These are phyloP conservation scores for Parasteatoda tepidariorum DNA, from an alignment of 1,140 invertebrate species.

Conservation along the genomic window DNA sequence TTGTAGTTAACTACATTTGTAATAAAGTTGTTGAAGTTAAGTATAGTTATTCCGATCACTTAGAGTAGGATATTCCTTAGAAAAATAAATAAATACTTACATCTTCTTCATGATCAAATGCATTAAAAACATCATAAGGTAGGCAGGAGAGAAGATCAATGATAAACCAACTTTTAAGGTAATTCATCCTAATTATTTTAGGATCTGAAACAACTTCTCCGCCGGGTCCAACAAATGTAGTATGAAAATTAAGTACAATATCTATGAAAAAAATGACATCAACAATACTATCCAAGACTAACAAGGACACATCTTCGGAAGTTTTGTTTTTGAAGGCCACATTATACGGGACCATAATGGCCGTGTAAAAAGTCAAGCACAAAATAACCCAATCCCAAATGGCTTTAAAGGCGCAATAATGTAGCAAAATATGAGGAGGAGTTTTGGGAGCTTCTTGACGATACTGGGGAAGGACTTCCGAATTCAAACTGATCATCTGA, in stretches of 20 bases:
- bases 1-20: too few relatives aligned
- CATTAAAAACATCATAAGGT: conserved; percentile 99
- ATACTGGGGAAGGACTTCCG: conserved; percentile 98
- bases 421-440: conserved; percentile 95
- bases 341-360: conserved; percentile 99
- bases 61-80: too few relatives aligned
- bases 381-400: conserved; percentile 99
- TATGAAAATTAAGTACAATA: conserved; percentile 99
- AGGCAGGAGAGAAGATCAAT: conserved; percentile 99
- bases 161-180: conserved; percentile 99
- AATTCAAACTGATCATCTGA: conserved; percentile 96
- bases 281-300: conserved; percentile 98
- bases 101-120: conserved; percentile 99
- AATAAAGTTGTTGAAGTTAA: too few relatives aligned
- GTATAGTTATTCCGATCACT: too few relatives aligned
- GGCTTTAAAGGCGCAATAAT: conserved; percentile 96
- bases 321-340: conserved; percentile 99
- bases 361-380: conserved; percentile 99
- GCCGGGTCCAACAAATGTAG: conserved; percentile 96
- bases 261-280: conserved; percentile 99
- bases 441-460: conserved; percentile 99
- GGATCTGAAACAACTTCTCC: conserved; percentile 98
- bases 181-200: conserved; percentile 97
- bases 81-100: conserved; percentile 74
- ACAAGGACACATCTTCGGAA: conserved; percentile 95